phyloP scores from a whole-genome alignment of 2,113 vertebrate species.

The Noturus placidus region DNA sequence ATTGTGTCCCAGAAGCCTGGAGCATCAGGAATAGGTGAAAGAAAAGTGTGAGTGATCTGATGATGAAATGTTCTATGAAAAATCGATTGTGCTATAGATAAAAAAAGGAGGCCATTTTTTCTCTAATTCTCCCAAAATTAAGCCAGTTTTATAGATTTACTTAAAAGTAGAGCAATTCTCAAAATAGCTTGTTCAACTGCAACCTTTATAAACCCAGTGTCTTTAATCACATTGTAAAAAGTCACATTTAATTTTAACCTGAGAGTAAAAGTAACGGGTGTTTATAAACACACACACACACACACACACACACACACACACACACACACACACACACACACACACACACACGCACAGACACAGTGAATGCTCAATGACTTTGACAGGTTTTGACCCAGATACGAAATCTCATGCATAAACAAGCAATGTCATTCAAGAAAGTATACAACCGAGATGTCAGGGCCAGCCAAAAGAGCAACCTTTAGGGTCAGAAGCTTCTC shows the following conservation, averaged over 20 bases:
- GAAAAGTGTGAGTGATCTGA: neutral
- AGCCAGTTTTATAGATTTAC: neutral
- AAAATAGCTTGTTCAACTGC: neutral
- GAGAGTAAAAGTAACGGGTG: neutral
- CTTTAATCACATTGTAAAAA: too few species aligned
- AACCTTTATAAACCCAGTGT: neutral
- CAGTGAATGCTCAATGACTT: slow-evolving; percentile 1
- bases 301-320: neutral
- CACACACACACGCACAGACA: neutral
- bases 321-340: too few species aligned
- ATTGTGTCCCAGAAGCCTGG: neutral
- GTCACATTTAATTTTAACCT: neutral
- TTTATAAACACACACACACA: neutral
- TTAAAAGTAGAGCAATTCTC: neutral
- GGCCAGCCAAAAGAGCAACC: too few species aligned
- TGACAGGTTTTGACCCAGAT: slow-evolving; percentile 21
- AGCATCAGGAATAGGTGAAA: neutral
- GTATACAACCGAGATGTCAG: neutral
- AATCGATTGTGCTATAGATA: neutral
- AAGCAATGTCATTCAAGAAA: neutral
- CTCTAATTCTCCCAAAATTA: neutral
- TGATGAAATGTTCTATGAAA: slow-evolving; percentile 3
- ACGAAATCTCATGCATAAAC: slow-evolving; percentile 5
- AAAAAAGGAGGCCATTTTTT: neutral
- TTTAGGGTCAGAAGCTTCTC: too few species aligned